Percentiles rank a stretch among this genome's conserved stretches.
Conservation (phyloP, 2,113 vertebrate genomes). For the Antechinus flavipes region DNA sequence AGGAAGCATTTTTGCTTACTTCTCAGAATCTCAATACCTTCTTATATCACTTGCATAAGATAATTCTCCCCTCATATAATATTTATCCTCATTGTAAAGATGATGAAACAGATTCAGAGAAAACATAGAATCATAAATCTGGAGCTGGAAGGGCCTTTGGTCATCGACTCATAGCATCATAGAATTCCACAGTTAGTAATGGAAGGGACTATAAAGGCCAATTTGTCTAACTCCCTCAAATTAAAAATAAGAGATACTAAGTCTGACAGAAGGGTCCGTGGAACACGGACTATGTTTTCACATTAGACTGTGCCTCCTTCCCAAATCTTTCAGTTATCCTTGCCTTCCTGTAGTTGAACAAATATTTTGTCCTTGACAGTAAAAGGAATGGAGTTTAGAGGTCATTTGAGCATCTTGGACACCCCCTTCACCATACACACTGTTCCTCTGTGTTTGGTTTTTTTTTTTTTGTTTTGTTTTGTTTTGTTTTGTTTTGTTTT, state of each 20-base stretch:
- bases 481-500: too few species aligned
- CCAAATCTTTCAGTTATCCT: neutral
- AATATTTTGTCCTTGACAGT: neutral
- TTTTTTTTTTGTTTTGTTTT: neutral
- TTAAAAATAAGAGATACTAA: neutral
- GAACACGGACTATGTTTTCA: neutral
- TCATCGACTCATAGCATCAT: neutral
- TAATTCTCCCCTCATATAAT: neutral
- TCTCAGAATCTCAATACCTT: neutral
- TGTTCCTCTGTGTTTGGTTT: neutral
- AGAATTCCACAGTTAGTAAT: neutral
- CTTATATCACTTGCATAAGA: neutral
- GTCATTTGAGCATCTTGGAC: neutral
- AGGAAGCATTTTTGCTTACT: neutral
- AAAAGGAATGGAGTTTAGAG: neutral
- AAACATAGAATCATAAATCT: neutral
- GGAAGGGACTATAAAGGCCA: neutral
- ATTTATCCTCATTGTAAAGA: neutral
- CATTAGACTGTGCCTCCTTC: neutral
- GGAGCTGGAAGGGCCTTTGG: neutral
- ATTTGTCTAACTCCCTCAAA: neutral
- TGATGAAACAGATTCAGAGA: neutral
- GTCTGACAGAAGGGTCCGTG: neutral
- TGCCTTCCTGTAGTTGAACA: neutral
- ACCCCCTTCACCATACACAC: neutral